A percentile compares a stretch with the other conserved stretches of the same genome.
These are phyloP conservation scores for Eublepharis macularius DNA, from an alignment of 2,113 vertebrate genomes.

Conservation along the genomic window DNA sequence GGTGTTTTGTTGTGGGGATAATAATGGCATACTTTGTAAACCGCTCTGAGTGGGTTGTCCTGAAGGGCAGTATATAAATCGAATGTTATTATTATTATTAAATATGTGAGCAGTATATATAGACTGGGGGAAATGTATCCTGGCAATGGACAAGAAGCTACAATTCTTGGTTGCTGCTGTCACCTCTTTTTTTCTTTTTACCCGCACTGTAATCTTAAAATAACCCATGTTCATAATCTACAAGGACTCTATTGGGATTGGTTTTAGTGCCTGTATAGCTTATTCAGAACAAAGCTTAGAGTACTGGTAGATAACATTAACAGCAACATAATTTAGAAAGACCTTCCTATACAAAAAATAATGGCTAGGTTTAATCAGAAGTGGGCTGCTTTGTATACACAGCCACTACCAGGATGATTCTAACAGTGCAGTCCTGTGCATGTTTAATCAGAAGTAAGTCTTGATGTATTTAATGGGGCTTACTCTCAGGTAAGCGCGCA, in stretches of 20 bases:
- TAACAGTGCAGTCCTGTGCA: background rate
- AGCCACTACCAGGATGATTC: background rate
- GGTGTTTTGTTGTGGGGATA: too few relatives aligned
- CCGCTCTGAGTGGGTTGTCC: too few relatives aligned
- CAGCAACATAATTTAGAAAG: too few relatives aligned
- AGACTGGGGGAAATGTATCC: too few relatives aligned
- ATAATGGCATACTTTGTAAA: too few relatives aligned
- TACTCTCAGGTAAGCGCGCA: too few relatives aligned
- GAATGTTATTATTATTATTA: too few relatives aligned
- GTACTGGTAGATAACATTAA: background rate
- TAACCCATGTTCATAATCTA: background rate
- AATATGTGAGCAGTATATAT: too few relatives aligned
- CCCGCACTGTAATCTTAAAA: background rate
- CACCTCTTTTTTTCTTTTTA: background rate
- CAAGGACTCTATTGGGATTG: too few relatives aligned
- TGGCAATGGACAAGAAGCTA: background rate
- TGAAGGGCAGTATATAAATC: too few relatives aligned
- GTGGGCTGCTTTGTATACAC: background rate
- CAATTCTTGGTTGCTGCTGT: background rate
- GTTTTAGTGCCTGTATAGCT: background rate
- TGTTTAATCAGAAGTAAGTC: too few relatives aligned
- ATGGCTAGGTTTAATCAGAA: background rate
- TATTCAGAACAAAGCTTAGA: background rate
- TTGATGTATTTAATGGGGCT: too few relatives aligned
- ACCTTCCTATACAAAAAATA: background rate